Base-by-base conservation (phyloP, 1,140 invertebrate genomes). In the Drosophila nigromelanica region DNA sequence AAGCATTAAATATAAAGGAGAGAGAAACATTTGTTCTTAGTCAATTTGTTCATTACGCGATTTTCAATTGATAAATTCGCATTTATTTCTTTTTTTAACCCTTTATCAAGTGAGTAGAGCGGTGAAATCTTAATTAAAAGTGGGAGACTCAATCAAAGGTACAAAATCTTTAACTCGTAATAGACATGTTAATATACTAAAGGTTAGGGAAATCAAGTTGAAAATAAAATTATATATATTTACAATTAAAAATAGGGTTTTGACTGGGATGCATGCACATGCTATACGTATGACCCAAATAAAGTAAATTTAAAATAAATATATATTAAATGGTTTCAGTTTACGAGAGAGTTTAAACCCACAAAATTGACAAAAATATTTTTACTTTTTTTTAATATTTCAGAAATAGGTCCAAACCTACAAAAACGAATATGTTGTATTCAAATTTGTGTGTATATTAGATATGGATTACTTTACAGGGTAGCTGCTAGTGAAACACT, bases 1-100 rank as follows among this genome's bases (percentile, higher is more conserved):
- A 63, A 64, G 90, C 90, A 76, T 83, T 90, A 86, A 86, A 75
- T 64, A 80, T 73, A 90, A 75, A 74, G 56, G 39, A 87, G 60
- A 86, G 55, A 75, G 62, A 50, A 66, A 61, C 35, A 47, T 21
- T 60, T 74, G 45, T 27, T 54, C 60, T 89, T 80, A 85, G 62
- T 74, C 15, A 43, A 55, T 30, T 52, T 47, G 35, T 11, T 52
- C 39, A 6, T 18, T 43, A 67, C 15, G 11, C n/a, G 27, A 11
- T 4, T 55, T 54, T 55, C 3, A 63, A 1, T 50, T 51, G 1
- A 14, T 24, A 40, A 73, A 48, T 68, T 52, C 33, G 33, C 48
- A 45, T 7, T 7, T 2, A 4, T 24, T 66, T 21, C 42, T 47
- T 58, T 54, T 62, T 47, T 15, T 15, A 69, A 43, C 18, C 30